phyloP scores from a whole-genome alignment of 2,113 vertebrate species.

The Calonectris borealis region DNA sequence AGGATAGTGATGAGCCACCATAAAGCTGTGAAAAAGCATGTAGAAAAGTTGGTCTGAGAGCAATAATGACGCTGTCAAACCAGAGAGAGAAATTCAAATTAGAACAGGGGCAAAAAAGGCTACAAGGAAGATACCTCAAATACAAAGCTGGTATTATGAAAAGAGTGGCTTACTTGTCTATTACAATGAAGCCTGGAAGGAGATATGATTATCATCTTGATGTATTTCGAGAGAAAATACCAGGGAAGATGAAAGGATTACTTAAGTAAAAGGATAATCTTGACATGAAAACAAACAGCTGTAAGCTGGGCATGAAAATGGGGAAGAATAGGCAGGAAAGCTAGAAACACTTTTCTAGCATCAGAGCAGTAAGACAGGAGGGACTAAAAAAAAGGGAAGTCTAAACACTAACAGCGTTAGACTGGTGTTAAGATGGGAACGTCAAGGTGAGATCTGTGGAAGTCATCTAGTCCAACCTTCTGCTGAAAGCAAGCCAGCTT shows the following conservation, averaged over 20 bases:
- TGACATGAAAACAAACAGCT: not conserved
- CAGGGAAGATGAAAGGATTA: not conserved
- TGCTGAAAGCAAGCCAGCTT: not conserved
- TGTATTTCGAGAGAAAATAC: not conserved
- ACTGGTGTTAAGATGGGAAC: not conserved
- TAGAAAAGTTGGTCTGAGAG: not conserved
- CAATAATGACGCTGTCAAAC: not conserved
- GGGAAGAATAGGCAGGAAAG: not conserved
- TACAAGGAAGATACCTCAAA: not conserved
- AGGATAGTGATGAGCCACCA: not conserved
- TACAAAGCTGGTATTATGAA: not conserved
- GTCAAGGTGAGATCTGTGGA: not conserved
- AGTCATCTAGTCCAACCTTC: not conserved
- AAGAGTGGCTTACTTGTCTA: not conserved
- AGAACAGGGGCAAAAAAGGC: not conserved
- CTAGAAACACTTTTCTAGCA: not conserved
- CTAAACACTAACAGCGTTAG: not conserved
- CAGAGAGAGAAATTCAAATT: not conserved
- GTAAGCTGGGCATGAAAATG: not conserved
- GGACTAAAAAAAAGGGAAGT: not conserved
- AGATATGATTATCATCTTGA: not conserved
- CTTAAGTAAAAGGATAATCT: not conserved
- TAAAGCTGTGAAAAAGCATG: not conserved
- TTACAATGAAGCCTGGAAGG: not conserved
- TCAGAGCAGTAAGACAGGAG: not conserved